Conservation (phyloP, 2,888 invertebrate genomes). For the Limenitis camilla region DNA sequence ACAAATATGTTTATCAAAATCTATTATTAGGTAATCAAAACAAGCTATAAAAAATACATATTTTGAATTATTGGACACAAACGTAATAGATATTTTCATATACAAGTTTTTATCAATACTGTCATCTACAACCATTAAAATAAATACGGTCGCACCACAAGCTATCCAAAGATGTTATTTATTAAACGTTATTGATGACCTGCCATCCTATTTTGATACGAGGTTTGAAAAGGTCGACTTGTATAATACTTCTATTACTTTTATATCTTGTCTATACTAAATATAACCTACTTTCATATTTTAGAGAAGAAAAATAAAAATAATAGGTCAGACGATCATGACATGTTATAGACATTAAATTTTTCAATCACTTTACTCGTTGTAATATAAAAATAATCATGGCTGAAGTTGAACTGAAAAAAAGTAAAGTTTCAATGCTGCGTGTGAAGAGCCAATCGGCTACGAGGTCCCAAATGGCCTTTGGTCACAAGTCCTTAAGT, state of each 20-base stretch:
- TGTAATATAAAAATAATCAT: conserved; percentile 2
- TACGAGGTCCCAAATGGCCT: conserved; percentile 27
- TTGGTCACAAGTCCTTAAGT: conserved; percentile 39
- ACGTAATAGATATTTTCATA: no score
- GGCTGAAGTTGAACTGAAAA: conserved; percentile 28
- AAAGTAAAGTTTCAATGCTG: conserved; percentile 38
- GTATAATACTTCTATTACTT: not conserved
- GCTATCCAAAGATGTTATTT: conserved; percentile 15
- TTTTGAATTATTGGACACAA: no score
- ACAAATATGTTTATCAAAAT: no score
- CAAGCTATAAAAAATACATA: no score
- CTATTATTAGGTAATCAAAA: no score
- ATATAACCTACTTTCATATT: not conserved
- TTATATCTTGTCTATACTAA: not conserved
- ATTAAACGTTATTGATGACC: conserved; percentile 20
- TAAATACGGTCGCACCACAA: not conserved
- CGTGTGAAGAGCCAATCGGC: conserved; percentile 31
- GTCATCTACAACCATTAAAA: not conserved
- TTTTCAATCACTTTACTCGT: no score
- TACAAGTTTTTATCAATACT: no score
- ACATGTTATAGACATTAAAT: not conserved
- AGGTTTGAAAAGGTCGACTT: conserved; percentile 5
- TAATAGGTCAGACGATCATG: not conserved
- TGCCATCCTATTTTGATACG: conserved; percentile 8
- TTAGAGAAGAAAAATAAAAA: conserved; percentile 3